These are phyloP conservation scores for Chloropsis hardwickii DNA, from an alignment of 2,113 vertebrate species.

Conservation along the genomic window DNA sequence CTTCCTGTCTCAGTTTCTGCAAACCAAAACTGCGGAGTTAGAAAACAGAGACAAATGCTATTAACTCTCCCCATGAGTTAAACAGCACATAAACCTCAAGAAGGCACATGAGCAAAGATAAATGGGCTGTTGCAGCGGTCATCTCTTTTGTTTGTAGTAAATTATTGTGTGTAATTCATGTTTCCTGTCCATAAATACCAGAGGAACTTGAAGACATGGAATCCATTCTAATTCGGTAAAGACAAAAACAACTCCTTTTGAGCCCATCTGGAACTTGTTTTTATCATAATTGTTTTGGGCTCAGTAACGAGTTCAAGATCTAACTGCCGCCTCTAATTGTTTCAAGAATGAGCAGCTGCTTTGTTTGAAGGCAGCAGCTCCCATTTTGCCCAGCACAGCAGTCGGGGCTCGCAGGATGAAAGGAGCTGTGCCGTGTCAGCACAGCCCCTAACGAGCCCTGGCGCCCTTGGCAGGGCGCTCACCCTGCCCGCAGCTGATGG, in stretches of 20 bases:
- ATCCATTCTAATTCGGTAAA: conserved; percentile 42
- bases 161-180: conserved; percentile 57
- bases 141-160: conserved; percentile 54
- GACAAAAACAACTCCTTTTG: conserved; percentile 53
- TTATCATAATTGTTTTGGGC: conserved; percentile 21
- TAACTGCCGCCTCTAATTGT: conserved; percentile 30
- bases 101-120: conserved; percentile 50
- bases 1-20: not conserved
- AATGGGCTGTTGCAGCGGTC: conserved; percentile 33
- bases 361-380: not conserved
- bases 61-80: not conserved
- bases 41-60: conserved; percentile 14
- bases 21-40: not conserved
- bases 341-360: conserved; percentile 57
- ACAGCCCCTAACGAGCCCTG: not conserved
- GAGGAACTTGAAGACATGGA: conserved; percentile 42
- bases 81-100: conserved; percentile 30
- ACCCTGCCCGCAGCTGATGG: not conserved
- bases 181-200: conserved; percentile 64
- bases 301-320: conserved; percentile 54
- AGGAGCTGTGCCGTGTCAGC: not conserved
- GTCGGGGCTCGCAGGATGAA: not conserved
- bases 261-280: conserved; percentile 63
- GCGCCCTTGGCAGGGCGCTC: not conserved
- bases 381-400: not conserved